A percentile compares a stretch with the other conserved stretches of the same genome.
These are phyloP conservation scores for Okapia johnstoni DNA, from an alignment of 2,113 vertebrate genomes.

Conservation along the genomic window DNA sequence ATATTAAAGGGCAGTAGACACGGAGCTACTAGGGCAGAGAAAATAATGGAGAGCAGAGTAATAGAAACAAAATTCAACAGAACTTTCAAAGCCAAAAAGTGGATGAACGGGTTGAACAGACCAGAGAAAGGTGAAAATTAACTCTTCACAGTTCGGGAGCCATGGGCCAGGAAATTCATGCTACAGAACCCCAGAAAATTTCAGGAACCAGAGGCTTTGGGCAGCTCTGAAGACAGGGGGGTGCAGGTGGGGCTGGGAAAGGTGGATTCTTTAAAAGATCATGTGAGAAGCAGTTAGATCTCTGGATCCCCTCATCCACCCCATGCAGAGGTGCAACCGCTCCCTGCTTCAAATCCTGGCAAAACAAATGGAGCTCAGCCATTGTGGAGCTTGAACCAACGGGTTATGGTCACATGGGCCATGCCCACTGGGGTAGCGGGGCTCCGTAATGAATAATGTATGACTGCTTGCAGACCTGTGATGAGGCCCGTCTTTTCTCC, in stretches of 20 bases:
- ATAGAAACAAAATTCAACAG: neutral
- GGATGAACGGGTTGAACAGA: neutral
- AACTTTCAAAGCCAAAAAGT: neutral
- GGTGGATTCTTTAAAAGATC: neutral
- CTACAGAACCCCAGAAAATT: neutral
- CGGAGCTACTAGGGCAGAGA: neutral
- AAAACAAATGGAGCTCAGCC: neutral
- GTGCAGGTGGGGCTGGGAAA: neutral
- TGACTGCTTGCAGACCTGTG: neutral
- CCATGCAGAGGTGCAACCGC: neutral
- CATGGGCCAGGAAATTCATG: neutral
- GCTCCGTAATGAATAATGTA: neutral
- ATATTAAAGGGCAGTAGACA: neutral
- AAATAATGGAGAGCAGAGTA: neutral
- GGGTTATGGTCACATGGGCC: neutral
- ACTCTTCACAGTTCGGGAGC: neutral
- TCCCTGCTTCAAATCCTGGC: neutral
- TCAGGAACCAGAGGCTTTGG: neutral
- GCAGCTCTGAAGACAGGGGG: neutral
- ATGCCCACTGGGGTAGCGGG: fast-evolving
- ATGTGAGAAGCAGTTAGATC: neutral
- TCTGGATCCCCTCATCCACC: neutral
- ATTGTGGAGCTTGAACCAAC: neutral
- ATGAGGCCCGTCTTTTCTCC: neutral
- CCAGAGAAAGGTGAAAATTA: neutral